Base-by-base conservation (phyloP, 2,113 vertebrate genomes). In the Dryoscopus gambensis region DNA sequence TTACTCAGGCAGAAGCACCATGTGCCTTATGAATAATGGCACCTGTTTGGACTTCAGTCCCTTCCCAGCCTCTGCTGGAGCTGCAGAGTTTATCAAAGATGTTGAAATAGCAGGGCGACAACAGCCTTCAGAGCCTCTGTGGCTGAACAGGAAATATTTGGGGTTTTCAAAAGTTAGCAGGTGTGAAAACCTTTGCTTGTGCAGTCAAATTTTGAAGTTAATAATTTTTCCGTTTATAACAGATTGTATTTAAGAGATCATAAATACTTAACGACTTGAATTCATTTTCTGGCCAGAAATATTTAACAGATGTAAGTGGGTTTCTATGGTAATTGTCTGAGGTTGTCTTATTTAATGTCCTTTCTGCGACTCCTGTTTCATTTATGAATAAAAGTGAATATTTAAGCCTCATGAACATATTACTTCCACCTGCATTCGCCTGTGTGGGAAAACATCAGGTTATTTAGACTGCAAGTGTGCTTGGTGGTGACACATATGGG, bases 181-280 rank as follows among this genome's bases (percentile, higher is more conserved):
- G 27, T 86, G 46, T 42, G 68, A 86, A 86, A 83, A 39, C 33
- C 40, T 70, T 89, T 46, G 42, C 64, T 83, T 60, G 8, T 31
- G 35, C 33, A n/a, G 19, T 30, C 39, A 56, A 31, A 53, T 53
- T 31, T 40, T 8, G 20, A 80, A 77, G 40, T 21, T 7, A 81
- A 78, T 81, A 0, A 21, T 9, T 92, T 80, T 56, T 42, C 9
- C 10, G 0, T 76, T 94, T 30, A 7, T 79, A 75, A 47, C 42
- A 40, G 60, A 35, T 81, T 63, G 33, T 67, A 42, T 89, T 60
- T 46, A 76, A 64, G 28, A 42, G 18, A 64, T 56, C n/a, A 57
- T 87, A 83, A 92, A 92, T 93, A 42, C 28, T 85, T 87, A 87
- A 90, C 10, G 18, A 14, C n/a, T 56, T 28, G 27, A 24, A 71